Conservation (phyloP, 1,140 invertebrate genomes). For the Medauroidea extradentata region DNA sequence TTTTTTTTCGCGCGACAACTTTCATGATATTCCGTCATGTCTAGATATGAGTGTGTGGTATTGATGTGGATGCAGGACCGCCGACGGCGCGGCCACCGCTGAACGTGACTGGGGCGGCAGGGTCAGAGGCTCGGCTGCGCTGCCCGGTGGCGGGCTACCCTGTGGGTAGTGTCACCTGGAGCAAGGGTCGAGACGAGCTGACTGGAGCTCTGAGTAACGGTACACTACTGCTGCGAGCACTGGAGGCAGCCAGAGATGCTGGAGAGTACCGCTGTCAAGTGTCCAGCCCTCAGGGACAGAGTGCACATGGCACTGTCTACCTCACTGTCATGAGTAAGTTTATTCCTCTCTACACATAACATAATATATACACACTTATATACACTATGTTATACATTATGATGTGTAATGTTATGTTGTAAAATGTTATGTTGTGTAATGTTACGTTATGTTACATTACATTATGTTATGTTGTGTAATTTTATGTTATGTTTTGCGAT, state of each 20-base stretch:
- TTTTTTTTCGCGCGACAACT: too few relatives aligned
- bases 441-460: too few relatives aligned
- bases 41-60: too few relatives aligned
- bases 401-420: too few relatives aligned
- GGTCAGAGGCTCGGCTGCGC: constrained; percentile 66
- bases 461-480: too few relatives aligned
- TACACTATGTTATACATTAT: too few relatives aligned
- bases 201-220: constrained; percentile 60
- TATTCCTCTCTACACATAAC: too few relatives aligned
- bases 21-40: too few relatives aligned
- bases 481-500: too few relatives aligned
- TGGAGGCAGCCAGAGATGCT: constrained; percentile 58
- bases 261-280: constrained; percentile 82
- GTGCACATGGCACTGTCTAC: constrained; percentile 59
- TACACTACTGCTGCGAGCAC: constrained; percentile 66
- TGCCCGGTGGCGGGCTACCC: constrained; percentile 91
- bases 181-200: constrained; percentile 40
- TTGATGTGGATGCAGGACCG: constrained; percentile 56
- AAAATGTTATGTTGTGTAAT: too few relatives aligned
- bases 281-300: constrained; percentile 67
- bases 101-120: constrained; percentile 77
- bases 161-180: constrained; percentile 61
- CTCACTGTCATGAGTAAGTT: constrained; percentile 74
- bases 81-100: constrained; percentile 75
- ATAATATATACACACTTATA: too few relatives aligned